Base-by-base conservation (phyloP, 2,888 invertebrate genomes). In the Tholera decimalis region DNA sequence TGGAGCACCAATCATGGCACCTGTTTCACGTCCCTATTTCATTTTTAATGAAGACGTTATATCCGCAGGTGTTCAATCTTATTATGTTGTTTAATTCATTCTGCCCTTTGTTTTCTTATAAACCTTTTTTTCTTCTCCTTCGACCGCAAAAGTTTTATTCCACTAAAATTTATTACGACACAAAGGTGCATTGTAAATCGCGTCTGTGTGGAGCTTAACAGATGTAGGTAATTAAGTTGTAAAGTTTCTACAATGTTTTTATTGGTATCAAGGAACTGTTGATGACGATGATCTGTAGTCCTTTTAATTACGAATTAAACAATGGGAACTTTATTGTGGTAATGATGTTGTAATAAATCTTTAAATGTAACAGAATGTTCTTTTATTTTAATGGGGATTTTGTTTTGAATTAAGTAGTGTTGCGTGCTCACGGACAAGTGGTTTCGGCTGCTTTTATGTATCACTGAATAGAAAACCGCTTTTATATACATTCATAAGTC, bases 141-240 rank as follows among this genome's bases (percentile, higher is more conserved):
- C 60, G 61, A 71, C 91, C 89, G 93, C 94, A 88, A 92, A 93
- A 92, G 89, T 92, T 75, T 92, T 91, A 92, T 91, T 89, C 87
- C 89, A 88, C 79, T 86, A 85, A 90, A 90, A 90, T 95, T 93
- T 94, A 94, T 93, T 88, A 89, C 62, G 37, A 87, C 82, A 88
- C 88, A 91, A 90, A 90, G 92, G 90, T 89, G 90, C 89, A 91
- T 92, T 93, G 90, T 94, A 94, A 95, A 94, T 93, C 89, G 93
- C 89, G 91, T 89, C 89, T 87, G 87, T 87, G 87, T 83, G 84
- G 77, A 83, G 82, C 88, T 88, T 92, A 94, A 95, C 94, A 95
- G 91, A 95, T 95, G 95, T 95, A 92, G 78, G 90, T 91, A 92
- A 95, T 95, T 95, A 95, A 92, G 92, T 88, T 89, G 91, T 94